Conservation (phyloP, 1,140 invertebrate species). For the Samia ricini region DNA sequence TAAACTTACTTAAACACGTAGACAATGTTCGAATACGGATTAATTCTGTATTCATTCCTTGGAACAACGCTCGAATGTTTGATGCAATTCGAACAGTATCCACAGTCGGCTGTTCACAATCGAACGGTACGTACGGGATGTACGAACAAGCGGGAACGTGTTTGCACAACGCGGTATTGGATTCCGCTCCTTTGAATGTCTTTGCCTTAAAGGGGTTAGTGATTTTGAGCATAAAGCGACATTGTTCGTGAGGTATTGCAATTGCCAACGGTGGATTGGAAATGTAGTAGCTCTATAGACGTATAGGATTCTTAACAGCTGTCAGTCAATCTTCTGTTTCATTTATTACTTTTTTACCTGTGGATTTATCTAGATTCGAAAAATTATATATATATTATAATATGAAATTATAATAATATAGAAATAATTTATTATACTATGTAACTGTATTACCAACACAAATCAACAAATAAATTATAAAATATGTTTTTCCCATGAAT, state of each 20-base stretch:
- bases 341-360: no score
- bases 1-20: no score
- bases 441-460: no score
- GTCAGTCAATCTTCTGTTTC: no score
- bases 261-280: neutral
- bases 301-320: no score
- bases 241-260: neutral
- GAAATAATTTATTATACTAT: no score
- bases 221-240: neutral
- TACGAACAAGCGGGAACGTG: slow-evolving; percentile 3
- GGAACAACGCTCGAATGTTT: neutral
- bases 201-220: neutral
- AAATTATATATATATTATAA: no score
- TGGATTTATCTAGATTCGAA: no score
- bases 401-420: no score
- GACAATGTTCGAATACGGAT: no score
- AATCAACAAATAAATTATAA: no score
- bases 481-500: no score
- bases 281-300: neutral
- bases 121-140: neutral
- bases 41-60: neutral
- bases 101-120: slow-evolving; percentile 2
- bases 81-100: neutral
- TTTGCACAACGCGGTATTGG: slow-evolving; percentile 7
- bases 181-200: slow-evolving; percentile 9